Conservation (phyloP, 2,888 invertebrate genomes). For the Prenolepis imparis region DNA sequence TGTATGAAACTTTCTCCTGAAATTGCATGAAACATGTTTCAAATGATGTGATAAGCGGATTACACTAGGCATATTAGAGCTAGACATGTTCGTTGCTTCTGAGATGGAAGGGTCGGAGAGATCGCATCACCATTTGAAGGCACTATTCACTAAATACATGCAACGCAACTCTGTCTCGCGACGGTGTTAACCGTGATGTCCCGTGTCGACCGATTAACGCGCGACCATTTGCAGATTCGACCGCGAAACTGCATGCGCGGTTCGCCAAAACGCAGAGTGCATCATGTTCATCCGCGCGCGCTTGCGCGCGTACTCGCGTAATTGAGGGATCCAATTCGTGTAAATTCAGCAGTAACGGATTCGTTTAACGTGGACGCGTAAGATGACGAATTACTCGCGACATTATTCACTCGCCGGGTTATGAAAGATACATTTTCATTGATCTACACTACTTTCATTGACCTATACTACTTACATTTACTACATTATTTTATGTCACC, state of each 20-base stretch:
- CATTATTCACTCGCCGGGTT: neutral
- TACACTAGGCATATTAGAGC: neutral
- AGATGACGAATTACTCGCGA: neutral
- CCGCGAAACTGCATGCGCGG: constrained; percentile 3
- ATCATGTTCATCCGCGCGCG: neutral
- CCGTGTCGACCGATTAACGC: constrained; percentile 60
- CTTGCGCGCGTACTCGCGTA: neutral
- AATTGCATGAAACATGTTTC: neutral
- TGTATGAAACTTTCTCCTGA: neutral
- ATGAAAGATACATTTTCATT: neutral
- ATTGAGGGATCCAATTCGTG: constrained; percentile 1
- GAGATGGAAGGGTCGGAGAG: neutral
- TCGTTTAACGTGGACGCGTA: neutral
- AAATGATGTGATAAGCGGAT: constrained; percentile 1
- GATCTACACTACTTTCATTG: too few species aligned
- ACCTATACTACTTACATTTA: too few species aligned
- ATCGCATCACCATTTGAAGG: neutral
- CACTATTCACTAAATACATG: constrained; percentile 5
- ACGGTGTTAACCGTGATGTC: constrained; percentile 46
- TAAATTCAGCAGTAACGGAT: neutral
- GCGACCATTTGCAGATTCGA: constrained; percentile 52
- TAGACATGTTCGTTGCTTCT: constrained; percentile 4
- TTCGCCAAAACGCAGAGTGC: constrained; percentile 8
- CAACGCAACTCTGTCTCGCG: constrained; percentile 9
- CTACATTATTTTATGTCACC: too few species aligned